Evolutionary conservation across 2,797 vertebrate species (phyloP), one percentile per base, ranked within the genome.

Genomic region (Remorina albescens): DNA sequence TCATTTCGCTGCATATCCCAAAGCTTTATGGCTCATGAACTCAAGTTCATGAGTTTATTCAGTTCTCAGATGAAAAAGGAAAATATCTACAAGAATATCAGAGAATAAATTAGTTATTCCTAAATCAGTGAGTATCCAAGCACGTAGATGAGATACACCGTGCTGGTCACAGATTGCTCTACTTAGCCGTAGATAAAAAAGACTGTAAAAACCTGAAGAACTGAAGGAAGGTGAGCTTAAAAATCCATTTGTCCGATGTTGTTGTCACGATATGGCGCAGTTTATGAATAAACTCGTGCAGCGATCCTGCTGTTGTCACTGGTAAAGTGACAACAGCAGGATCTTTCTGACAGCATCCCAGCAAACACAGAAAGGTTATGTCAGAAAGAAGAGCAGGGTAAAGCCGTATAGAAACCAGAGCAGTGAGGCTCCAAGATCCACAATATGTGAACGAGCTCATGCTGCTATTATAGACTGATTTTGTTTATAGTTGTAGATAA

Each of bases 361-460:
- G 4, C 21, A 65, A 72, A 46, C 49, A 28, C n/a, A 10, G 62
- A 54, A 34, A 66, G 49, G 76, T 32, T 18, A n/a, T 37, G 67
- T 67, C 62, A 66, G 54, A 54, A n/a, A 61, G 56, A 6, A 16
- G 56, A 1, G 23, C 70, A 34, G 59, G 26, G 49, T 19, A 41
- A 57, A 57, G 23, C 42, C 53, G 26, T 42, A 4, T 30, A 65
- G 42, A 55, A 50, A 64, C n/a, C 34, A 18, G 42, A 66, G 67
- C 65, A 25, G 10, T 28, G 69, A 83, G 55, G 70, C 74, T 71
- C 56, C 66, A 74, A 44, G 59, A 47, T 16, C 19, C 59, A 34
- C 41, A 70, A 44, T 55, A 55, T 69, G 67, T 25, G 70, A 55
- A 72, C 5, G 21, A 49, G 21, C 25, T 25, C 21, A 23, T 5